Evolutionary conservation across 2,797 vertebrate species (phyloP).

Genomic region (Malacoraja senta): DNA sequence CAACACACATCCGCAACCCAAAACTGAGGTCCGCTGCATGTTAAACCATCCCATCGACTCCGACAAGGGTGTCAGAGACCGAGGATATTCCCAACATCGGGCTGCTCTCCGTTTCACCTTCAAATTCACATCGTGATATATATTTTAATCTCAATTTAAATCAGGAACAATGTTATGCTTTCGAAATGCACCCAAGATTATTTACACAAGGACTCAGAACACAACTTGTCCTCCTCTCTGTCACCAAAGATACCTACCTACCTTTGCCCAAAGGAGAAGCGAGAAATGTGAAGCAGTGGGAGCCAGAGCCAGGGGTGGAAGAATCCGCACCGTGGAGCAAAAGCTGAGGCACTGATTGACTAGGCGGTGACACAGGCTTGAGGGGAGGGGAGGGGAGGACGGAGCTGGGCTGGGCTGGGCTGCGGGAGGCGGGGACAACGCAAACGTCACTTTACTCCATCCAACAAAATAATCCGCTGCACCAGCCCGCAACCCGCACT

Average conservation of each 20-base stretch:
- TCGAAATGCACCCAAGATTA: not conserved
- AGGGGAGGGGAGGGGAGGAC: conserved; percentile 45
- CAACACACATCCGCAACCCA: not conserved
- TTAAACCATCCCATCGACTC: not conserved
- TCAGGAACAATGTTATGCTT: not conserved
- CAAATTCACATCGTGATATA: not conserved
- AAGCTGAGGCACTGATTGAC: conserved; percentile 29
- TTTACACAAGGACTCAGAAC: not conserved
- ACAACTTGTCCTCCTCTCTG: too few relatives aligned
- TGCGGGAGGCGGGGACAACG: conserved; percentile 38
- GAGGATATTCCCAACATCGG: not conserved
- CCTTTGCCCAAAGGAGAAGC: not conserved
- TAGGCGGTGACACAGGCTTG: conserved; percentile 41
- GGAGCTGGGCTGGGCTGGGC: conserved; percentile 40
- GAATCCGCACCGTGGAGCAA: conserved; percentile 24
- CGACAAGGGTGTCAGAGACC: not conserved
- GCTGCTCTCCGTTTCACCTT: not conserved
- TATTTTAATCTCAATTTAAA: not conserved
- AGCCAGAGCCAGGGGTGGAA: not conserved
- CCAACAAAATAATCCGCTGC: not conserved
- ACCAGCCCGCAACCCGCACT: not conserved
- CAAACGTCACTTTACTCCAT: conserved; percentile 17
- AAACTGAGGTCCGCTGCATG: not conserved
- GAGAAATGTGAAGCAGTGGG: not conserved
- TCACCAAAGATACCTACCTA: too few relatives aligned